Evolutionary conservation across 2,888 invertebrate genomes (phyloP).

Genomic region (Quadroppia sp.): DNA sequence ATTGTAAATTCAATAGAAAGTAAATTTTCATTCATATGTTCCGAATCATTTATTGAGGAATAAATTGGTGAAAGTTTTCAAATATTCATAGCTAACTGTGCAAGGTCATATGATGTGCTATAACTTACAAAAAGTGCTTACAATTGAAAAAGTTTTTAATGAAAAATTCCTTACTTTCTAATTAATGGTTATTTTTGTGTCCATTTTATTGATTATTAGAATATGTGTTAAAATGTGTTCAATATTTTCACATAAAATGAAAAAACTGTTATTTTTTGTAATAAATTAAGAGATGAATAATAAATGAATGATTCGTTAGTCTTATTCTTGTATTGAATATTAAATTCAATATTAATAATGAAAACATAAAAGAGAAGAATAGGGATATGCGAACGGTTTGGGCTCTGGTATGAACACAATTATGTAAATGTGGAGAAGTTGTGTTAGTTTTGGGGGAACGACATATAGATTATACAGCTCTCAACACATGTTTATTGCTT

Average conservation of each 20-base stretch:
- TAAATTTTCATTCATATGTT: too few relatives aligned
- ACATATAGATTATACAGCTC: not conserved
- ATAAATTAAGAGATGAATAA: not conserved
- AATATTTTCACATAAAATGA: not conserved
- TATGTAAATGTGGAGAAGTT: slow-evolving; percentile 13
- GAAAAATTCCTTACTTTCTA: too few relatives aligned
- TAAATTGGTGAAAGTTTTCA: too few relatives aligned
- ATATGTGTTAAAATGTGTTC: too few relatives aligned
- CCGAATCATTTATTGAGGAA: too few relatives aligned
- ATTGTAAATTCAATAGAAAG: too few relatives aligned
- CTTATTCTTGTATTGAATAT: not conserved
- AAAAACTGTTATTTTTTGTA: not conserved
- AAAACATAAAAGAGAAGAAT: not conserved
- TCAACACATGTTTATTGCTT: not conserved
- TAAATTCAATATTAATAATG: not conserved
- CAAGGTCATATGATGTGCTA: too few relatives aligned
- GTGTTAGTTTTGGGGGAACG: not conserved
- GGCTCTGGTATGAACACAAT: not conserved
- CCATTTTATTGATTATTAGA: too few relatives aligned
- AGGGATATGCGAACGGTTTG: slow-evolving; percentile 6
- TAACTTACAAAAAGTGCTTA: too few relatives aligned
- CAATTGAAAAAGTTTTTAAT: too few relatives aligned
- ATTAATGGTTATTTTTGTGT: too few relatives aligned
- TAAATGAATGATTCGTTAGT: not conserved
- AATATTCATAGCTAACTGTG: too few relatives aligned